Evolutionary conservation across 2,797 vertebrate species (phyloP).

Genomic region (Propithecus deckenii): DNA sequence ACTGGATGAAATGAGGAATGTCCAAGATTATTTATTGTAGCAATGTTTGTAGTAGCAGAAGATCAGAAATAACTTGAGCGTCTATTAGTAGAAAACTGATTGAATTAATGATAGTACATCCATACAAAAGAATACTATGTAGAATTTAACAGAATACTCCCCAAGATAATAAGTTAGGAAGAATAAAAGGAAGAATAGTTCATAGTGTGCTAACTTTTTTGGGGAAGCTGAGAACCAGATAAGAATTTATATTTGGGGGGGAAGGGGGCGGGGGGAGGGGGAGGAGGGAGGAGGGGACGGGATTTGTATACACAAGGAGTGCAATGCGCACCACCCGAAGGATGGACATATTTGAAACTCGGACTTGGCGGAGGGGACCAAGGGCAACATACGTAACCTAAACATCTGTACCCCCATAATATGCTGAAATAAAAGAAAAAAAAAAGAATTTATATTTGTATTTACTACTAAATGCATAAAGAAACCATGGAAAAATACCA

Average conservation of each 20-base stretch:
- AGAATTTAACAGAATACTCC: not conserved
- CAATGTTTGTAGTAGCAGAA: not conserved
- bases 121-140: not conserved
- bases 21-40: not conserved
- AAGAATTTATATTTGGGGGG: not conserved
- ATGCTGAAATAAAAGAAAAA: too few relatives aligned
- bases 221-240: not conserved
- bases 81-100: not conserved
- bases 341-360: too few relatives aligned
- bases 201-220: not conserved
- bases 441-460: not conserved
- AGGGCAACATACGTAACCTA: too few relatives aligned
- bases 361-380: too few relatives aligned
- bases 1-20: not conserved
- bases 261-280: too few relatives aligned
- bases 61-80: not conserved
- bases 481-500: not conserved
- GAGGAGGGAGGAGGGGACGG: too few relatives aligned
- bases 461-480: not conserved
- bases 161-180: not conserved
- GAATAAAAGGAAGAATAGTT: not conserved
- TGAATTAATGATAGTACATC: not conserved
- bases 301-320: too few relatives aligned
- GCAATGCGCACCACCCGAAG: too few relatives aligned
- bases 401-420: too few relatives aligned